Evolutionary conservation across 2,888 invertebrate species (phyloP), one percentile per base, ranked within the genome.

Genomic region (Podotricha telesiphe): DNA sequence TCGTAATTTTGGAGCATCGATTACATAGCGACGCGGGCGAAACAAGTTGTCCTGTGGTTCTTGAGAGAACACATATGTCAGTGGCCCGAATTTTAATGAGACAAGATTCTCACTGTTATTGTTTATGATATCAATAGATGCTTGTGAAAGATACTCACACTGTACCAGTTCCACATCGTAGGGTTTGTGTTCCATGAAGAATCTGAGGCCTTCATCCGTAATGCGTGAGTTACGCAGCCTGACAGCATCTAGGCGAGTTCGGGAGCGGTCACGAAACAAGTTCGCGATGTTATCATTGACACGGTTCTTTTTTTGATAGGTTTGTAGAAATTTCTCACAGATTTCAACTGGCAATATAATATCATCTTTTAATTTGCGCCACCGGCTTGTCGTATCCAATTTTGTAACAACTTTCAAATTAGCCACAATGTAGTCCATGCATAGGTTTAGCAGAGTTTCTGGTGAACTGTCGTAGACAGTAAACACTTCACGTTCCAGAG

Each of bases 131-230:
- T 95, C 94, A 72, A 97, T 93, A 22, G 95, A 94, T 22, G 89
- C 84, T 51, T 94, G 91, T 0, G 95, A 95, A 55, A 98, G 87
- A 73, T 94, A 94, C 73, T 94, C 93, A 83, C 97, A 97, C 78
- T 96, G 95, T 68, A 95, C 94, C 73, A 98, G 91, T 76, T 97
- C 96, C 59, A 98, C 87, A 73, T 96, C 96, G 15, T 94, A 88
- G 48, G 97, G 94, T 74, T 95, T 95, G 86, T 98, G 98, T 62
- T 94, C 94, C 84, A 96, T 89, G 17, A 98, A 87, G 64, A 94
- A 94, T 75, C 94, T 93, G 61, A 98, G 87, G 68, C 96, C 96
- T 71, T 94, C 90, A 82, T 96, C 96, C 11, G 95, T 95, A 55
- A 98, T 94, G 48, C 94, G 93, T 28, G 96, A 95, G 81, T 96